Evolutionary conservation across 1,140 invertebrate genomes (phyloP).

Genomic region (Drosophila mayri): DNA sequence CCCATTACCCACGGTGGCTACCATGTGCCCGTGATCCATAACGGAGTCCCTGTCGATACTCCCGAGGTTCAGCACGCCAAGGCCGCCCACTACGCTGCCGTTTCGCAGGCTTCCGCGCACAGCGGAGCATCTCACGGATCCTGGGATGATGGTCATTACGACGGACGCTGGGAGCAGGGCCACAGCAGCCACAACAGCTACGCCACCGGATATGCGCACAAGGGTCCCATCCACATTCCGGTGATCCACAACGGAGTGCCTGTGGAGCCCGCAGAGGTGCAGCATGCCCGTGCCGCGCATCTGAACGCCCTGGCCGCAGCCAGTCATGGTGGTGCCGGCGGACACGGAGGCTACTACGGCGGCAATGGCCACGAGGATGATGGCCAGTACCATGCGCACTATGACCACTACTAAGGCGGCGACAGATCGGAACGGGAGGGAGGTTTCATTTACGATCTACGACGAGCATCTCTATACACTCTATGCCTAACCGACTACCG

Average conservation of each 20-base stretch:
- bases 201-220: conserved; percentile 73
- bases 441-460: conserved; percentile 21
- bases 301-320: conserved; percentile 86
- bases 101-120: conserved; percentile 85
- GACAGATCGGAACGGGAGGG: conserved; percentile 1
- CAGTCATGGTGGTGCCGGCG: conserved; percentile 54
- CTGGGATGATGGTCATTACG: conserved; percentile 73
- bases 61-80: conserved; percentile 87
- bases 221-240: conserved; percentile 85
- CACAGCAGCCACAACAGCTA: conserved; percentile 57
- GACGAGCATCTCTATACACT: conserved; percentile 42
- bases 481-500: conserved; percentile 55
- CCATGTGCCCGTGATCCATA: conserved; percentile 85
- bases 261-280: conserved; percentile 87
- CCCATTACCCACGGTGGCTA: conserved; percentile 73
- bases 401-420: conserved; percentile 67
- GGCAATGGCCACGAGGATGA: conserved; percentile 72
- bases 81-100: conserved; percentile 87
- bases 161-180: conserved; percentile 59
- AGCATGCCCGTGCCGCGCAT: conserved; percentile 87
- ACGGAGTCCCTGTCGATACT: conserved; percentile 87
- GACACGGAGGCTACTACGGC: conserved; percentile 65
- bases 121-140: conserved; percentile 64
- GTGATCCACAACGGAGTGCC: conserved; percentile 86
- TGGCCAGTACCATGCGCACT: conserved; percentile 70